Conservation (phyloP, 2,888 invertebrate genomes). For the Epinotia ramella region DNA sequence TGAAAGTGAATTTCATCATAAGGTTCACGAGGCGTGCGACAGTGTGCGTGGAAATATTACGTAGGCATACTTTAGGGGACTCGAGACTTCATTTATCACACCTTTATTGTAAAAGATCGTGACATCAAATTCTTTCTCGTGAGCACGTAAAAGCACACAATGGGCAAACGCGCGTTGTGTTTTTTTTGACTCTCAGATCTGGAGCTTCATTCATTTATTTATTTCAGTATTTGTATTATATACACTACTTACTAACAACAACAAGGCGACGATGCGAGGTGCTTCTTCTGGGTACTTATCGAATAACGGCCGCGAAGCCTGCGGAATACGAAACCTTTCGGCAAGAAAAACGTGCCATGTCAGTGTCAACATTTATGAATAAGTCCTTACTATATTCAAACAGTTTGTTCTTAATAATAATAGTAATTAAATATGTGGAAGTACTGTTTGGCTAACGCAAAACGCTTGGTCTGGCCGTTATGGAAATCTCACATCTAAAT, state of each 20-base stretch:
- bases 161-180: neutral
- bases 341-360: too few relatives aligned
- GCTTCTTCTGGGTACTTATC: too few relatives aligned
- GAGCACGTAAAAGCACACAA: conserved; percentile 9
- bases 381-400: neutral
- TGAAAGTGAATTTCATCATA: conserved; percentile 54
- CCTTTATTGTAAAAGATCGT: conserved; percentile 53
- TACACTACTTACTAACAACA: too few relatives aligned
- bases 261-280: too few relatives aligned
- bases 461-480: neutral
- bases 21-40: conserved; percentile 47
- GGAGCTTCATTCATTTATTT: neutral
- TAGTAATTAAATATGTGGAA: neutral
- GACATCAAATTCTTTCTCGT: conserved; percentile 50
- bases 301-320: too few relatives aligned
- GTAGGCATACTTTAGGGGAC: conserved; percentile 51
- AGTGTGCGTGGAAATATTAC: conserved; percentile 50
- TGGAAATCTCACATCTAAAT: neutral
- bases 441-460: neutral
- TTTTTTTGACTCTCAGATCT: neutral
- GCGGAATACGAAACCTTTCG: too few relatives aligned
- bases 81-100: conserved; percentile 58
- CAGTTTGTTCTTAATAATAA: neutral
- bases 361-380: too few relatives aligned
- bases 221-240: neutral